Evolutionary conservation across 2,888 invertebrate genomes (phyloP).

Genomic region (Cacoxenus indagator): DNA sequence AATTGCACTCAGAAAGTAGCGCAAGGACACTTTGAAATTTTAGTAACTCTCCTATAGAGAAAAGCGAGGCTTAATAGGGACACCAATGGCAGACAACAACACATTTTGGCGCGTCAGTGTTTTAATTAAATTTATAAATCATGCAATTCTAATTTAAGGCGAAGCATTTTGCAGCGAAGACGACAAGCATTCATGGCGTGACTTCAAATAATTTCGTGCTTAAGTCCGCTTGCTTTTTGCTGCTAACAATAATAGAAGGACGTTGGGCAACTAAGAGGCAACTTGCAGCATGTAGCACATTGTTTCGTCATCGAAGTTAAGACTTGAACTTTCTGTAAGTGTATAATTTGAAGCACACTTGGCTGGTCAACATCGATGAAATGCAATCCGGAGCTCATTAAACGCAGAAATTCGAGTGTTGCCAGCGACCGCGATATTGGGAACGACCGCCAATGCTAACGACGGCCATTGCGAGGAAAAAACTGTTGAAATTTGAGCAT

Average conservation of each 20-base stretch:
- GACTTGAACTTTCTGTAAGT: background rate
- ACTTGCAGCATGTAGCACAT: conserved; percentile 1
- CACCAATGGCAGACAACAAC: conserved; percentile 28
- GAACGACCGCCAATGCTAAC: too few species aligned
- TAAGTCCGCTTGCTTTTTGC: too few species aligned
- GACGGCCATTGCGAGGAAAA: background rate
- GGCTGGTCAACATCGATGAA: background rate
- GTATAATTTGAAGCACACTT: conserved; percentile 12
- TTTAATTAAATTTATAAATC: conserved; percentile 63
- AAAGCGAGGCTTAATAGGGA: background rate
- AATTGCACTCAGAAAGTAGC: conserved; percentile 24
- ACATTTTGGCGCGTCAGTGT: conserved; percentile 51
- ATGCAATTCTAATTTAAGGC: conserved; percentile 18
- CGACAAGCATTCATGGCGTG: background rate
- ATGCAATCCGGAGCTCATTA: background rate
- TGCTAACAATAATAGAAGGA: background rate
- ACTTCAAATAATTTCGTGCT: background rate
- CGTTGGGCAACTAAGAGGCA: conserved; percentile 8
- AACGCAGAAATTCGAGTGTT: background rate
- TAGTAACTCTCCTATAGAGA: background rate
- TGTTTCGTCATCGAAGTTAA: background rate
- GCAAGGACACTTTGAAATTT: conserved; percentile 12
- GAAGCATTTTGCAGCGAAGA: background rate
- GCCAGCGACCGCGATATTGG: too few species aligned
- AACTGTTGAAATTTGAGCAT: conserved; percentile 52